Conservation (phyloP, 2,797 vertebrate species). For the Poeciliopsis infans region DNA sequence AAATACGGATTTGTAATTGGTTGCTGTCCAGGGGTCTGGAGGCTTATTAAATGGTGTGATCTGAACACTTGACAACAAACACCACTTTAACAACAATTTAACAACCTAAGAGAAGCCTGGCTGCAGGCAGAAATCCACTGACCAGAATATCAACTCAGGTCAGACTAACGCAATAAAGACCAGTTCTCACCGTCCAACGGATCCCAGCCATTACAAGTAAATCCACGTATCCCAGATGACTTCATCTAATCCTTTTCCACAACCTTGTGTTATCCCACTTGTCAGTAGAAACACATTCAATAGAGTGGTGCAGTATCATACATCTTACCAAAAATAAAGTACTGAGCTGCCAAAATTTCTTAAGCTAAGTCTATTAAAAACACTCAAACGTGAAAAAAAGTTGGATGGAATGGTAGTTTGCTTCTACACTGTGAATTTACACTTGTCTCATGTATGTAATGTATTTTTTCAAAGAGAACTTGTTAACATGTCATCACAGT, state of each 20-base stretch:
- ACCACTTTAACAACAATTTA: conserved; percentile 52
- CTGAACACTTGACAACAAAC: conserved; percentile 62
- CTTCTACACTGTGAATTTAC: not conserved
- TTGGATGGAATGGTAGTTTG: not conserved
- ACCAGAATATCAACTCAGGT: conserved; percentile 59
- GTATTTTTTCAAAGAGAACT: not conserved
- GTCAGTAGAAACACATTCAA: conserved; percentile 7
- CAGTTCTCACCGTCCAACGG: conserved; percentile 20
- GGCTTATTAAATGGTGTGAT: conserved; percentile 67
- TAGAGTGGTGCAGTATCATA: not conserved
- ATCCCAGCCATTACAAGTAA: conserved; percentile 24
- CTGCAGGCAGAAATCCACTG: conserved; percentile 65
- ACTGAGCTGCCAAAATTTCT: not conserved
- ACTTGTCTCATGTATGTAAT: not conserved
- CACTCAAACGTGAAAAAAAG: not conserved
- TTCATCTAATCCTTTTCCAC: conserved; percentile 16
- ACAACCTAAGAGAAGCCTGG: conserved; percentile 42
- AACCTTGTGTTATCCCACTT: conserved; percentile 3
- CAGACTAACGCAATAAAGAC: conserved; percentile 50
- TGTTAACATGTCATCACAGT: not conserved
- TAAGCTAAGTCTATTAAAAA: not conserved
- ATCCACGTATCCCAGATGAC: conserved; percentile 7
- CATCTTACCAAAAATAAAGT: not conserved
- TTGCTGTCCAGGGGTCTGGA: conserved; percentile 58
- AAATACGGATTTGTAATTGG: conserved; percentile 47